Conservation (phyloP, 2,888 invertebrate species). For the Tryphoninae sp. region DNA sequence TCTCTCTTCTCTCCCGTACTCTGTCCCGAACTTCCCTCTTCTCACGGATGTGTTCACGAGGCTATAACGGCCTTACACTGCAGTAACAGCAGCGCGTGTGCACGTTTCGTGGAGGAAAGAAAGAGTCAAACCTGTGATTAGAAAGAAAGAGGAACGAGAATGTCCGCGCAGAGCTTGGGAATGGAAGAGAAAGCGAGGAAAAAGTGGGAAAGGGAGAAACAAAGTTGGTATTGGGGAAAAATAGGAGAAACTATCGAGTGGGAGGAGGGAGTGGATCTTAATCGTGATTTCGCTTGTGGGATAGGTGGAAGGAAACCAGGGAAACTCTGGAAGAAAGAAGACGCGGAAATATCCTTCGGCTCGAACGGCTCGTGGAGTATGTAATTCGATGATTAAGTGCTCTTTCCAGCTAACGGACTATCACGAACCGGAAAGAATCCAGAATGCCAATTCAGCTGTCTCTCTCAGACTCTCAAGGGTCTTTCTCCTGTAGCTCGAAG, state of each 20-base stretch:
- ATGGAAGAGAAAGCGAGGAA: neutral
- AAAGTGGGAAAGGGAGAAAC: neutral
- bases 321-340: neutral
- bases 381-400: conserved; percentile 60
- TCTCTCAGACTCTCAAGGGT: neutral
- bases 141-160: conserved; percentile 30
- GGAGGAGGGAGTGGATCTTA: conserved; percentile 50
- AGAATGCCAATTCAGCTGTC: conserved; percentile 4
- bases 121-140: conserved; percentile 40
- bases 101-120: conserved; percentile 5
- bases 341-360: conserved; percentile 26
- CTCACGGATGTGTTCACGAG: conserved; percentile 39
- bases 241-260: conserved; percentile 10
- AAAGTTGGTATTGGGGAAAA: conserved; percentile 18
- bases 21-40: conserved; percentile 31
- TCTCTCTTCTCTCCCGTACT: neutral
- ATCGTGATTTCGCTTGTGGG: conserved; percentile 46
- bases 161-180: neutral
- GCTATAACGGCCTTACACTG: conserved; percentile 25
- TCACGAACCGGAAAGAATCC: conserved; percentile 33
- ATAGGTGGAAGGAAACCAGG: neutral
- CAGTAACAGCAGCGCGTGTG: conserved; percentile 8
- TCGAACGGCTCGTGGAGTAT: conserved; percentile 34
- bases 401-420: conserved; percentile 10
- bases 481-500: neutral